Base-by-base conservation (phyloP, 2,797 vertebrate species). In the Halcyon chelicuti region DNA sequence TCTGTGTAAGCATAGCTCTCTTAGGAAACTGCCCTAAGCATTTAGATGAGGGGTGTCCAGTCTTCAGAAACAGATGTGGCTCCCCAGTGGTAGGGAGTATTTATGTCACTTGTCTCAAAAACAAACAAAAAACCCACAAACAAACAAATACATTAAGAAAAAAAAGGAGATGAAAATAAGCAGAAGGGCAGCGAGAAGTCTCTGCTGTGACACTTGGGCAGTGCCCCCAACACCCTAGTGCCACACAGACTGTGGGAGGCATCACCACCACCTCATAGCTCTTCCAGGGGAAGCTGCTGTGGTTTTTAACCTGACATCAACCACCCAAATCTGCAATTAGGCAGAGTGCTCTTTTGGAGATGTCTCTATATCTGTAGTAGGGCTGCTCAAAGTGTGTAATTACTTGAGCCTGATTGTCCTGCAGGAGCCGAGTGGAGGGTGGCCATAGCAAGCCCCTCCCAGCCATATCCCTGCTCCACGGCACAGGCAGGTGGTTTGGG, bases 321-420 rank as follows among this genome's bases (percentile, higher is more conserved):
- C 26, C 49, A n/a, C 49, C 74, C 62, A 63, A 81, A 73, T 42
- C 51, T 86, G 73, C 79, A 88, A 60, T 93, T 93, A 90, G 66
- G 46, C 39, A 37, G 58, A 61, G 49, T 23, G 21, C 49, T 91
- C 62, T 86, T 79, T 61, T 54, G 29, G 82, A 84, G 22, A 42
- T 85, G 70, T 61, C 73, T 90, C 86, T 93, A 42, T 86, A 86
- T 72, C 42, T 33, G 51, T 78, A 84, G 73, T 40, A 67, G 72
- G 75, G 52, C 52, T 66, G 25, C 62, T 75, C 66, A 7, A 84
- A 93, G 47, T 3, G 1, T 62, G 55, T 37, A 78, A 84, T 93
- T 90, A 78, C 71, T 74, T 5, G 1, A 39, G 52, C 25, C 22
- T 2, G 8, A 14, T 52, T 0, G 0, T 39, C 40, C 57, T n/a